phyloP scores from a whole-genome alignment of 2,113 vertebrate species.

The Rana temporaria region DNA sequence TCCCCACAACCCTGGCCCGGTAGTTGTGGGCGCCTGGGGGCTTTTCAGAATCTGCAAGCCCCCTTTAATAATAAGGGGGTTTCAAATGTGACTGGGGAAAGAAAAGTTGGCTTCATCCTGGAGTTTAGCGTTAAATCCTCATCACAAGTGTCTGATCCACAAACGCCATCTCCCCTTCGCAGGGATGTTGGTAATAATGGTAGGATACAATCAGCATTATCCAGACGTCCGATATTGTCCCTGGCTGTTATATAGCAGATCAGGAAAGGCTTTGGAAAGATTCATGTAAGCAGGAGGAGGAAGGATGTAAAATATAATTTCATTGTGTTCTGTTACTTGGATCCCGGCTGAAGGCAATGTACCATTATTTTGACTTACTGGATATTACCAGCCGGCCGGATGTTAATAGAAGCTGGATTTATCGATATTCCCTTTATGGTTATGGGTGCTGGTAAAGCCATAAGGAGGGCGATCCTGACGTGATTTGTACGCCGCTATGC shows the following conservation, averaged over 20 bases:
- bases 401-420: slow-evolving; percentile 18
- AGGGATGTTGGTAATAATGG: too few relatives aligned
- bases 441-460: slow-evolving; percentile 3
- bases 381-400: background rate
- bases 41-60: too few relatives aligned
- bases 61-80: too few relatives aligned
- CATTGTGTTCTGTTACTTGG: background rate
- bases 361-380: slow-evolving; percentile 21
- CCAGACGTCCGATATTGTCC: too few relatives aligned
- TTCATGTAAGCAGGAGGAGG: background rate
- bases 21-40: too few relatives aligned
- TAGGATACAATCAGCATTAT: too few relatives aligned
- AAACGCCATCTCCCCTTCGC: too few relatives aligned
- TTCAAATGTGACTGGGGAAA: too few relatives aligned
- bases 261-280: background rate
- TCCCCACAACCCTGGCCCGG: too few relatives aligned
- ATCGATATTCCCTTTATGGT: slow-evolving; percentile 8
- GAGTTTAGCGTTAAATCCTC: too few relatives aligned
- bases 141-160: too few relatives aligned
- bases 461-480: background rate
- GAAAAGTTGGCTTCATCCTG: too few relatives aligned
- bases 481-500: background rate
- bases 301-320: background rate
- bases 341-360: background rate
- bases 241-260: background rate